These are phyloP conservation scores for Pedionomus torquatus DNA, from an alignment of 2,113 vertebrate species.

Conservation along the genomic window DNA sequence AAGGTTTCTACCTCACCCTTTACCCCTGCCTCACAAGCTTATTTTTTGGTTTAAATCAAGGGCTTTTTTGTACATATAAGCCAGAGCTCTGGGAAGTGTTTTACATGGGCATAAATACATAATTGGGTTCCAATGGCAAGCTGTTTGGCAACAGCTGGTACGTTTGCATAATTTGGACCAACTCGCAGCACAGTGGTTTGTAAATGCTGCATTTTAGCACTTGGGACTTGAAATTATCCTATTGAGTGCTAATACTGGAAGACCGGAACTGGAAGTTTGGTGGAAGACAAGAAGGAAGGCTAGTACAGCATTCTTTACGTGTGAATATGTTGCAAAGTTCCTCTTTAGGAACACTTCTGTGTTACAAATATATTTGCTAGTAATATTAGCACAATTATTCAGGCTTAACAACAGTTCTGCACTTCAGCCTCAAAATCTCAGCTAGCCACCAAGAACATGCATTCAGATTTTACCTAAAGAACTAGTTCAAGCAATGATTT, in stretches of 20 bases:
- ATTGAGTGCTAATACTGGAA: background rate
- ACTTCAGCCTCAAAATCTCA: background rate
- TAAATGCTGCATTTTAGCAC: background rate
- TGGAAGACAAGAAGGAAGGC: background rate
- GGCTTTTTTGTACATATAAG: background rate
- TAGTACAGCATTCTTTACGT: background rate
- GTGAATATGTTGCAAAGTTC: background rate
- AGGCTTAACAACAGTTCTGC: background rate
- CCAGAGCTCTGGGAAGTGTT: background rate
- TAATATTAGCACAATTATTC: background rate
- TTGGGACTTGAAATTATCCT: background rate
- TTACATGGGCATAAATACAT: slow-evolving; percentile 2
- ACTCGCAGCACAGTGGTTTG: background rate
- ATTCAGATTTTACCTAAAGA: background rate
- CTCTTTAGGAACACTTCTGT: background rate
- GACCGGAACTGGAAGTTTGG: background rate
- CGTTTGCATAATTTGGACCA: background rate
- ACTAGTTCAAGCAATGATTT: background rate
- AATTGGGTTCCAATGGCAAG: background rate
- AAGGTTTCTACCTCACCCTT: background rate
- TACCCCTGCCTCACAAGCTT: background rate
- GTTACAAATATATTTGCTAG: background rate
- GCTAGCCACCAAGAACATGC: background rate
- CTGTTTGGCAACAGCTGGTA: slow-evolving; percentile 3
- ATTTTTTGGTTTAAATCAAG: slow-evolving; percentile 18